Evolutionary conservation across 2,797 vertebrate genomes (phyloP).

Genomic region (Typhlichthys subterraneus): DNA sequence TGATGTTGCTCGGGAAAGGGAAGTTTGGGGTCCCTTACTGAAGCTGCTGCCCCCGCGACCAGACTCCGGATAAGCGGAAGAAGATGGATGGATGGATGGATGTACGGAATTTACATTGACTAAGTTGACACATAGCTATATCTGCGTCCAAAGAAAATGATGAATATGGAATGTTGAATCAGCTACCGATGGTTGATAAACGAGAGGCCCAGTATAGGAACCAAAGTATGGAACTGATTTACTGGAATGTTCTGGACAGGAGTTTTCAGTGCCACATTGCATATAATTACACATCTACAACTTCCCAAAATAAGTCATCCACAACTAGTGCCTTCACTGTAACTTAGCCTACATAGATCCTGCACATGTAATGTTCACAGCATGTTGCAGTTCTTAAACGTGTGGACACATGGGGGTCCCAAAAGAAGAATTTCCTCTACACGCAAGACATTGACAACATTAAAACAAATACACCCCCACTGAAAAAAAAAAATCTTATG

Average conservation of each 20-base stretch:
- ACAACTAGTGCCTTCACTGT: background rate
- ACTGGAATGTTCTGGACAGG: background rate
- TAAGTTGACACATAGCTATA: constrained; percentile 24
- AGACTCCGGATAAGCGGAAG: too few relatives aligned
- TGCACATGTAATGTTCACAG: background rate
- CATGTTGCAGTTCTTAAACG: background rate
- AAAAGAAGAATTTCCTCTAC: too few relatives aligned
- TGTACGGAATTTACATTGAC: constrained; percentile 38
- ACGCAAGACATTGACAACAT: too few relatives aligned
- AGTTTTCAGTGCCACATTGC: constrained; percentile 15
- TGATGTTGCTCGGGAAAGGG: too few relatives aligned
- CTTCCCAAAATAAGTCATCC: background rate
- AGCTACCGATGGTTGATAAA: constrained; percentile 35
- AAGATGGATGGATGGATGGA: too few relatives aligned
- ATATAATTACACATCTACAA: background rate
- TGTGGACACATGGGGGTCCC: background rate
- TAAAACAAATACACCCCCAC: too few relatives aligned
- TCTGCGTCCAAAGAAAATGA: constrained; percentile 50
- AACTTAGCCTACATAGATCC: background rate
- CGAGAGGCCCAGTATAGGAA: constrained; percentile 20
- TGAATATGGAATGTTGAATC: constrained; percentile 56
- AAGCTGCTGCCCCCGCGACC: too few relatives aligned
- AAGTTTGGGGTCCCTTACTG: too few relatives aligned
- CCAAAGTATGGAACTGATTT: constrained; percentile 15
- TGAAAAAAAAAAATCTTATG: too few relatives aligned